phyloP scores from a whole-genome alignment of 2,113 vertebrate genomes.

The Hyla sarda region DNA sequence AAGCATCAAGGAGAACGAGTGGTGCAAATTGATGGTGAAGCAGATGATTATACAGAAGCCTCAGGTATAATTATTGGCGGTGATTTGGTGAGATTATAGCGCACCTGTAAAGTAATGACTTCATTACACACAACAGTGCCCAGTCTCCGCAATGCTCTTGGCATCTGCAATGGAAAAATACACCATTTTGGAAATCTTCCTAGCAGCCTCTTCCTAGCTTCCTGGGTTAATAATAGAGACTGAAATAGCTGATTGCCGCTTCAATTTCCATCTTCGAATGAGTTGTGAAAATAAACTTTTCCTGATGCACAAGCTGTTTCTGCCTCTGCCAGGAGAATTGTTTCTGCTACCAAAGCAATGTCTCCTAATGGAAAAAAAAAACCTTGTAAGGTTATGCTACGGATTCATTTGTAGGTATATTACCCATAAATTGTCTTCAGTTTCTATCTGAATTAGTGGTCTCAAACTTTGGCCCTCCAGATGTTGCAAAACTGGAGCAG shows the following conservation, averaged over 20 bases:
- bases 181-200: constrained; percentile 10
- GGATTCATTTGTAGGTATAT: neutral
- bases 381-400: neutral
- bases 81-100: neutral
- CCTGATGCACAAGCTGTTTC: constrained; percentile 4
- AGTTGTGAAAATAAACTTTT: constrained; percentile 50
- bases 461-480: too few species aligned
- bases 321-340: neutral
- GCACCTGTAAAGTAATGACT: constrained; percentile 27
- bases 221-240: constrained; percentile 44
- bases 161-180: constrained; percentile 18
- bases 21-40: constrained; percentile 15
- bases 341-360: constrained; percentile 8
- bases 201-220: constrained; percentile 9
- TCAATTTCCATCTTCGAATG: constrained; percentile 15
- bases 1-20: neutral
- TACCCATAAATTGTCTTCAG: neutral
- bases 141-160: neutral
- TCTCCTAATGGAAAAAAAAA: neutral
- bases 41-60: neutral
- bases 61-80: constrained; percentile 28
- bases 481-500: too few species aligned
- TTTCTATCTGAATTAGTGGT: neutral
- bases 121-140: constrained; percentile 34
- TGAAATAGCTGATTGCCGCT: constrained; percentile 41